A percentile compares a stretch with the other conserved stretches of the same genome.
Conservation (phyloP, 2,797 vertebrate genomes). For the Serranus cabrilla region DNA sequence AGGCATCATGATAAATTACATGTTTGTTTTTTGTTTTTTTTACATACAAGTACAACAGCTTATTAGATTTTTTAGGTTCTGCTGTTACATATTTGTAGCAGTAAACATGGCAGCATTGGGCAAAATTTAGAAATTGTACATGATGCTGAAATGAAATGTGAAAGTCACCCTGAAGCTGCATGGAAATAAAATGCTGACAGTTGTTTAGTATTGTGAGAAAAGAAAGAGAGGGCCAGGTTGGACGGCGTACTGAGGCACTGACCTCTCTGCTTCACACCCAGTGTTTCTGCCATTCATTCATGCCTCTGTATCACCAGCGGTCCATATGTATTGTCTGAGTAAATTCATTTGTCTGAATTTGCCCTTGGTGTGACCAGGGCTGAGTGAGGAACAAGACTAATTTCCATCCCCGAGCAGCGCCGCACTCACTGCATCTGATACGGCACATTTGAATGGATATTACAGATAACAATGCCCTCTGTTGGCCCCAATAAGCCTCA, state of each 20-base stretch:
- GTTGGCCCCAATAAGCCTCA: conserved; percentile 80
- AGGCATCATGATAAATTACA: not conserved
- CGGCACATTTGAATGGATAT: conserved; percentile 79
- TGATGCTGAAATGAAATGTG: conserved; percentile 37
- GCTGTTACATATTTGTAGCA: conserved; percentile 9
- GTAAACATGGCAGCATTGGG: not conserved
- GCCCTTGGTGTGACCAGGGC: conserved; percentile 73
- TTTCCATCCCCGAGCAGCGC: conserved; percentile 74
- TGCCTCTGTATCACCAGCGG: conserved; percentile 34
- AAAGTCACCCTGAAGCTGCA: conserved; percentile 67
- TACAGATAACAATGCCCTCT: conserved; percentile 84
- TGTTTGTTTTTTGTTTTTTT: too few relatives aligned
- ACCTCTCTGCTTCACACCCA: conserved; percentile 12
- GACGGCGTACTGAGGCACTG: not conserved
- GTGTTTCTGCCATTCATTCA: conserved; percentile 26
- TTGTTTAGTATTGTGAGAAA: conserved; percentile 41
- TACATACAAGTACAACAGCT: not conserved
- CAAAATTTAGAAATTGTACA: not conserved
- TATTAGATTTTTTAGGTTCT: conserved; percentile 8
- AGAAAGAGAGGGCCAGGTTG: not conserved
- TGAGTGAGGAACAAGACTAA: conserved; percentile 75
- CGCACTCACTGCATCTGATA: conserved; percentile 74
- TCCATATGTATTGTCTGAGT: conserved; percentile 68
- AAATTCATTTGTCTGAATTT: conserved; percentile 75
- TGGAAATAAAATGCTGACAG: conserved; percentile 58